Conservation (phyloP, 2,888 invertebrate species). For the Acleris cristana region DNA sequence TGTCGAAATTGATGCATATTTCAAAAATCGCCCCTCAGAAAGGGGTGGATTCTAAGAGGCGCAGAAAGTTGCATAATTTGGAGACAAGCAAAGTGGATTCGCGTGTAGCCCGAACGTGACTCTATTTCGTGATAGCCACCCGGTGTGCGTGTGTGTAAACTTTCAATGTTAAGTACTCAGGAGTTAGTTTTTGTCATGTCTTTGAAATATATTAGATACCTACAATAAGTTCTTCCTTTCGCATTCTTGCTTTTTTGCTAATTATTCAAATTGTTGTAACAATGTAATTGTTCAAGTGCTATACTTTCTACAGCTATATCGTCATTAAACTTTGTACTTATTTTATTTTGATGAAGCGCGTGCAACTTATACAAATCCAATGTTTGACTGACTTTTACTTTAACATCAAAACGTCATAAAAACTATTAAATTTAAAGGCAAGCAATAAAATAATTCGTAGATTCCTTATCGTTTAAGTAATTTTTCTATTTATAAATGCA, state of each 20-base stretch:
- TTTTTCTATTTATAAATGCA: conserved; percentile 16
- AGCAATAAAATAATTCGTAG: background rate
- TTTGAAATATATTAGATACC: too few relatives aligned
- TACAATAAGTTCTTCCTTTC: too few relatives aligned
- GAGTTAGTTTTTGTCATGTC: background rate
- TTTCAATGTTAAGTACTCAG: conserved; percentile 16
- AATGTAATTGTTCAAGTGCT: too few relatives aligned
- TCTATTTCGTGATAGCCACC: conserved; percentile 57
- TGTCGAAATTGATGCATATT: conserved; percentile 10
- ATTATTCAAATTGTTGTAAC: too few relatives aligned
- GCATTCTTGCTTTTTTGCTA: too few relatives aligned
- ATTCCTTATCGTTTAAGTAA: background rate
- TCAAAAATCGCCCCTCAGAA: conserved; percentile 5
- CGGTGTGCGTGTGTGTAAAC: conserved; percentile 22
- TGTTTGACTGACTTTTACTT: background rate
- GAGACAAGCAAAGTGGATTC: conserved; percentile 71
- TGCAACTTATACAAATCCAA: background rate
- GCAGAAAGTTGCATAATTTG: conserved; percentile 69
- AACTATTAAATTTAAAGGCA: background rate
- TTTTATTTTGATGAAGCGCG: background rate
- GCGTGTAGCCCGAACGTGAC: conserved; percentile 70
- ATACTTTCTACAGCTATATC: too few relatives aligned
- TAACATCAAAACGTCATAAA: background rate
- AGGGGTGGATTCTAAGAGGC: conserved; percentile 26
- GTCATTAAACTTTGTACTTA: too few relatives aligned